Evolutionary conservation across 2,113 vertebrate species (phyloP).

Genomic region (Phocoena phocoena): DNA sequence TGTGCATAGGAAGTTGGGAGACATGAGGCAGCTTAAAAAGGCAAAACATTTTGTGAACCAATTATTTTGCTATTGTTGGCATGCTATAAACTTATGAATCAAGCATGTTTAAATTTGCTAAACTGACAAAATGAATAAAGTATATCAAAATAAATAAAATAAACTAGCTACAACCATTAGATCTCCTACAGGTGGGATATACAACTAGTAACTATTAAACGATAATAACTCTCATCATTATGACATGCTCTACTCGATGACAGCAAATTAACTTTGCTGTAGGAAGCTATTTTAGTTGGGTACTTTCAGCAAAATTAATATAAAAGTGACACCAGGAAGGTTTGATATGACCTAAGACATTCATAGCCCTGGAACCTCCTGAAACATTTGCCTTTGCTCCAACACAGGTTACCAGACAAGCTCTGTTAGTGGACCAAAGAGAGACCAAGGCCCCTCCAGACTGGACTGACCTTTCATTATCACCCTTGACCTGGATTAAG

Average conservation of each 20-base stretch:
- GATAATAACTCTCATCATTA: not conserved
- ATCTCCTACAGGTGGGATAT: not conserved
- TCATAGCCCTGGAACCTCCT: not conserved
- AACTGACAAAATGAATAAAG: conserved; percentile 30
- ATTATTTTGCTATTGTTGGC: not conserved
- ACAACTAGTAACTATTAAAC: not conserved
- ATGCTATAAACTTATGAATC: not conserved
- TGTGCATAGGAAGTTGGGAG: not conserved
- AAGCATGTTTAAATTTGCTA: not conserved
- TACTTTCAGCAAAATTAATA: not conserved
- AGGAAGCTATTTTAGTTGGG: not conserved
- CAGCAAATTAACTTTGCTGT: not conserved
- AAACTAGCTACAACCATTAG: not conserved
- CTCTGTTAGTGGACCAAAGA: not conserved
- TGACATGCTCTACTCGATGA: not conserved
- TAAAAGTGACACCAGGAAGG: not conserved
- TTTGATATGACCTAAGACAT: not conserved
- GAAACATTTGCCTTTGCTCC: not conserved
- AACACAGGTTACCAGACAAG: not conserved
- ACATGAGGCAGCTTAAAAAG: conserved; percentile 3
- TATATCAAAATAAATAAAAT: not conserved
- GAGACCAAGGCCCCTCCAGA: not conserved
- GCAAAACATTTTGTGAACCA: not conserved
- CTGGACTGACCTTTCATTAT: not conserved
- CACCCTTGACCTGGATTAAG: not conserved